phyloP scores from a whole-genome alignment of 2,888 invertebrate genomes.

The Tinea trinotella region DNA sequence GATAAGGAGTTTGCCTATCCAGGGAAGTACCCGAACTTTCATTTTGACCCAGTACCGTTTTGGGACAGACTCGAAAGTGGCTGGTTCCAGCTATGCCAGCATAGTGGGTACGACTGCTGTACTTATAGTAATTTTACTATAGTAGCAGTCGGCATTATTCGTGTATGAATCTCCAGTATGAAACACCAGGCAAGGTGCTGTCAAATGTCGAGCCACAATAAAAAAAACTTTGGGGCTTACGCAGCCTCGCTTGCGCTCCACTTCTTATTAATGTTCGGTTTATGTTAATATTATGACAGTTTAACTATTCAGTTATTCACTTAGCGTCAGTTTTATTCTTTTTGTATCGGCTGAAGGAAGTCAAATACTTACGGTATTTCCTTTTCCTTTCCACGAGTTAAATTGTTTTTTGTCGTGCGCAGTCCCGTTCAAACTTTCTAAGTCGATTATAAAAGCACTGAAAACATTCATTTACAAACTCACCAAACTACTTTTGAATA shows the following conservation, averaged over 20 bases:
- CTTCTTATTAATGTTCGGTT: slow-evolving; percentile 55
- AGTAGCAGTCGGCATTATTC: too few relatives aligned
- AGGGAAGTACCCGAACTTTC: too few relatives aligned
- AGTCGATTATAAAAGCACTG: slow-evolving; percentile 46
- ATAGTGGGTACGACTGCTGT: too few relatives aligned
- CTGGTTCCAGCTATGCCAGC: too few relatives aligned
- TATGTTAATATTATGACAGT: slow-evolving; percentile 69
- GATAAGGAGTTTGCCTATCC: too few relatives aligned
- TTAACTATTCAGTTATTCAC: slow-evolving; percentile 71
- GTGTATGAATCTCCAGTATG: too few relatives aligned
- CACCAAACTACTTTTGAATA: slow-evolving; percentile 27
- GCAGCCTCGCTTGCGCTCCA: slow-evolving; percentile 19
- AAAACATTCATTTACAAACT: slow-evolving; percentile 38
- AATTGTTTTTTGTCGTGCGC: slow-evolving; percentile 36
- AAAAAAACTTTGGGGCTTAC: background rate
- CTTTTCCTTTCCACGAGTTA: slow-evolving; percentile 31
- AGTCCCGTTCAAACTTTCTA: slow-evolving; percentile 32
- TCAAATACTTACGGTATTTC: slow-evolving; percentile 29
- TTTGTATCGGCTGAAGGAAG: slow-evolving; percentile 41
- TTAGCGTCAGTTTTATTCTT: slow-evolving; percentile 56
- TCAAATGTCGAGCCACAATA: too few relatives aligned
- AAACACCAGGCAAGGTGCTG: too few relatives aligned
- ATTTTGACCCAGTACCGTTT: too few relatives aligned
- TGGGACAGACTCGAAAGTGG: too few relatives aligned
- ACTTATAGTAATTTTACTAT: too few relatives aligned